Evolutionary conservation across 1,140 invertebrate genomes (phyloP).

Genomic region (Elysia chlorotica): DNA sequence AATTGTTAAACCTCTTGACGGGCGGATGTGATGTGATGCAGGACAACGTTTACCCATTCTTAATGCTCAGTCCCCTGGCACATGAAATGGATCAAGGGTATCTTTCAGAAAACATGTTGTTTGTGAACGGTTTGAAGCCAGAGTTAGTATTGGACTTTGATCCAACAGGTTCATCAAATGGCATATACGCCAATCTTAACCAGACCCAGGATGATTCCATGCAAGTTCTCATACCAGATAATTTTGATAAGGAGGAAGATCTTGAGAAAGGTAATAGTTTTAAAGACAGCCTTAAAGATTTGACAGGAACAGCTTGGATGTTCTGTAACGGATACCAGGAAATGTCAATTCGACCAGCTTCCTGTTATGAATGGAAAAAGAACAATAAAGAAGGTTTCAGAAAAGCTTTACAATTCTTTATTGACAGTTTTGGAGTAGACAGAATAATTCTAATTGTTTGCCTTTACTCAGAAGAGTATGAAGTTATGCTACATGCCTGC

Average conservation of each 20-base stretch:
- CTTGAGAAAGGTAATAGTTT: slow-evolving; percentile 13
- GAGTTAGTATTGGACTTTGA: slow-evolving; percentile 31
- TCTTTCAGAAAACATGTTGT: slow-evolving; percentile 19
- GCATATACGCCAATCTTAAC: slow-evolving; percentile 22
- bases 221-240: slow-evolving; percentile 29
- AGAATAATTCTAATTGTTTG: slow-evolving; percentile 33
- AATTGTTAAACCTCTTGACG: slow-evolving; percentile 20
- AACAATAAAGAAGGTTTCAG: slow-evolving; percentile 29
- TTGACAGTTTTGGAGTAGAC: slow-evolving; percentile 26
- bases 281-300: too few relatives aligned
- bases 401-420: slow-evolving; percentile 30
- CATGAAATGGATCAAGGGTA: slow-evolving; percentile 13
- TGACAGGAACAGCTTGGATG: slow-evolving; percentile 23
- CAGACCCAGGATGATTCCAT: slow-evolving; percentile 4
- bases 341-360: slow-evolving; percentile 7
- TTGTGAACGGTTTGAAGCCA: slow-evolving; percentile 23
- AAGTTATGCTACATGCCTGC: slow-evolving; percentile 29
- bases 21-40: slow-evolving; percentile 16
- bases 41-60: slow-evolving; percentile 23
- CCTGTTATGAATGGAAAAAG: slow-evolving; percentile 28
- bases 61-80: slow-evolving; percentile 21
- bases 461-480: slow-evolving; percentile 34
- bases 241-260: slow-evolving; percentile 28
- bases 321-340: slow-evolving; percentile 30
- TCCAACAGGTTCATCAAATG: slow-evolving; percentile 7